Evolutionary conservation across 30 jellyfish, hydroid and myxozoan genomes (phyloP), one percentile per base, ranked within the genome.

Genomic region (Chrysaora quinquecirrha): DNA sequence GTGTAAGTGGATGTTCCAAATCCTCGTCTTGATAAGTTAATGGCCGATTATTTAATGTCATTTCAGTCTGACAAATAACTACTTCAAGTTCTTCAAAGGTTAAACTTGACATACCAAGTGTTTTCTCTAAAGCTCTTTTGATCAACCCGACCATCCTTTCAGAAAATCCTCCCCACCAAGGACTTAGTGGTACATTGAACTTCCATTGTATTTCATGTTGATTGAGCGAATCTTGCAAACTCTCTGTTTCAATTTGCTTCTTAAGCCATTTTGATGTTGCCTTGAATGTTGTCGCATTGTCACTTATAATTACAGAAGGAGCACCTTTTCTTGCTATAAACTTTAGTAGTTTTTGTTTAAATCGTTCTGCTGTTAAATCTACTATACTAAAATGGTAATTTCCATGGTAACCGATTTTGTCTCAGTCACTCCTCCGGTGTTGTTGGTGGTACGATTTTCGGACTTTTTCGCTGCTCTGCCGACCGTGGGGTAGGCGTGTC

Each of bases 81-180:
- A 64, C 76, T 64, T 64, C 76, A 28, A 64, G 76, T 29, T 64
- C 76, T 64, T 64, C 19, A 28, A 64, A 20, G 22, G 18, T 64
- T 6, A 64, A 28, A 19, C 76, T 64, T 18, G 46, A 11, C 21
- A 19, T 64, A 3, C 58, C 58, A 6, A 43, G 58, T 43, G 58
- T 43, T 16, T 43, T 43, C 16, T 43, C 16, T 16, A 43, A 43
- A 6, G 58, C 58, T 16, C 12, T 6, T 16, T 43, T 43, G 16
- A 43, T 16, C 9, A 43, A 6, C 16, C 12, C 58, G 9, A 43
- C 76, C 76, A 64, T 64, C 28, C 76, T 64, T 28, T 64, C 76
- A 18, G 21, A 64, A 48, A 64, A 64, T 22, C 48, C 46, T 16
- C 76, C 76, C 48, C 76, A 64, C 76, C 76, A 64, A 20, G 76